Evolutionary conservation across 2,888 invertebrate species (phyloP), one percentile per base, ranked within the genome.

Genomic region (Neoscelio sp.): DNA sequence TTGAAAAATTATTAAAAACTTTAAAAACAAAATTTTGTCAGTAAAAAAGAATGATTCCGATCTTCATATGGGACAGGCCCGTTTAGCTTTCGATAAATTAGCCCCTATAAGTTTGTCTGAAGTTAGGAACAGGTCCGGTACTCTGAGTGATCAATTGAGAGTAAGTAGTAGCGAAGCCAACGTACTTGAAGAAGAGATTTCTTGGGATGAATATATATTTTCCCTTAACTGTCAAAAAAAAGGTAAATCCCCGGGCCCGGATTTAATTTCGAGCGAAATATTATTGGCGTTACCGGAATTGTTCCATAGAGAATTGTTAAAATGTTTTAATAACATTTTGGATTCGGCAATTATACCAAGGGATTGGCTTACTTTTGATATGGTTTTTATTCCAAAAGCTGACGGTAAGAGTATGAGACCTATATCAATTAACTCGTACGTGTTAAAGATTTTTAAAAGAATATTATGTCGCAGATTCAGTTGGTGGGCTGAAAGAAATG

Each of bases 71-170:
- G n/a, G n/a, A n/a, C n/a, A n/a, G n/a, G n/a, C n/a, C n/a, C n/a
- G n/a, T n/a, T n/a, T n/a, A n/a, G 50, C 56, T 4, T 68, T 68
- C 15, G 56, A 68, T 4, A 58, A 60, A 48, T 17, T 70, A 15
- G 71, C 60, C 13, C 1, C 7, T 6, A 13, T 0, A 10, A 7
- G 10, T 12, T 23, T 6, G 1, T 12, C 0, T 2, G 6, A 3
- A 5, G 7, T 38, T 5, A 28, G 1, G 2, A 50, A 65, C 13
- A 50, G 18, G n/a, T 20, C 50, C 6, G 1, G 15, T 7, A 1
- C 10, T 12, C 10, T 64, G 4, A 48, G 5, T 35, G 17, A 48
- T 2, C 64, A 64, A 12, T 12, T 64, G 4, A 13, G 15, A 5
- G 10, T 48, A 8, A n/a, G 2, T 2, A 64, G 64, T 20, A 26